Evolutionary conservation across 1,140 invertebrate genomes (phyloP), one percentile per base, ranked within the genome.

Genomic region (Magallana ariakensis): DNA sequence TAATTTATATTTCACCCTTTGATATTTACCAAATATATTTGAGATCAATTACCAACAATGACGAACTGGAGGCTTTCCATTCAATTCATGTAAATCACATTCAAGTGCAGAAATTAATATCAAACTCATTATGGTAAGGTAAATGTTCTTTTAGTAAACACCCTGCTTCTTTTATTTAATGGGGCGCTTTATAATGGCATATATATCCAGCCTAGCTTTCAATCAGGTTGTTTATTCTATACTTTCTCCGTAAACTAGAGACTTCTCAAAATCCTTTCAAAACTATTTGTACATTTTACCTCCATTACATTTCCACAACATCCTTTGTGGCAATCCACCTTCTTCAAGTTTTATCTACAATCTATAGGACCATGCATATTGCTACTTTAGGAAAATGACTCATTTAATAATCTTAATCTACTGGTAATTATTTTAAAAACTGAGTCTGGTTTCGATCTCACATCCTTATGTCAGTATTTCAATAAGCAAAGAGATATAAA

Each of bases 1-100:
- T 75, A 75, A 75, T 75, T 75, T 75, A 75, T 75, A 75, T 75
- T 75, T 75, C 22, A 75, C 66, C 66, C 22, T 75, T 75, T 75
- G 22, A 75, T 75, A 75, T 75, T 75, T 75, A 75, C 66, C 66
- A 75, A 75, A 75, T 75, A 75, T 75, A 75, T 75, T 26, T 26
- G 22, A 75, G 66, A 75, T 33, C 66, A 75, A 75, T 75, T 75
- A 75, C 33, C 66, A 11, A 26, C 26, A 26, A 26, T 26, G 33
- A 26, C 22, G 66, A 75, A 75, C 66, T 70, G 11, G 19, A 22
- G 26, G 62, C 26, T 70, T n/a, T 26, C 19, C 62, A 70, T 70
- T 70, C 62, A 70, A 22, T 22, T 75, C 66, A 33, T 11, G 66
- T 26, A 75, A 75, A 75, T 22, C 19, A 75, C 66, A 75, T 26